phyloP scores from a whole-genome alignment of 2,113 vertebrate genomes.

The Haemorhous mexicanus region DNA sequence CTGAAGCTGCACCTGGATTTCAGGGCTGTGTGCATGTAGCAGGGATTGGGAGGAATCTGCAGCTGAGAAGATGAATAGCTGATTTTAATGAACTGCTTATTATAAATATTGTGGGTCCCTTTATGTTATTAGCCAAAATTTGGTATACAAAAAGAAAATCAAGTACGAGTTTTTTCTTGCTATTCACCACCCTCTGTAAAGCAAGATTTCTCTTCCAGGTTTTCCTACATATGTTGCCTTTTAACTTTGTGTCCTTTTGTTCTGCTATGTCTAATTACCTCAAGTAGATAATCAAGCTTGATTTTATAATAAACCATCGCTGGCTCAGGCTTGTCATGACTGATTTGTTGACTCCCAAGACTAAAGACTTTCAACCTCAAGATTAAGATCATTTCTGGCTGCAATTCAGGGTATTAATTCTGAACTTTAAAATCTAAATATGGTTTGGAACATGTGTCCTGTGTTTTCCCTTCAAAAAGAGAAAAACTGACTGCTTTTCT shows the following conservation, averaged over 20 bases:
- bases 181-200: background rate
- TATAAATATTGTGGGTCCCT: background rate
- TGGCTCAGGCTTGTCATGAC: background rate
- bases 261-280: conserved; percentile 36
- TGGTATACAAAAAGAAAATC: background rate
- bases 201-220: background rate
- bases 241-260: conserved; percentile 49
- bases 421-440: conserved; percentile 16
- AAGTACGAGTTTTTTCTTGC: background rate
- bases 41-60: background rate
- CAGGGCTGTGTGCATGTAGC: background rate
- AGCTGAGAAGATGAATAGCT: background rate
- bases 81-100: background rate
- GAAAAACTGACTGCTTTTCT: background rate
- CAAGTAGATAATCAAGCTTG: conserved; percentile 35
- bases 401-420: conserved; percentile 26
- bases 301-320: conserved; percentile 41
- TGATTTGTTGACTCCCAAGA: conserved; percentile 17
- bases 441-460: background rate
- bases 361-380: conserved; percentile 19
- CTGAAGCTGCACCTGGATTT: background rate
- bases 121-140: background rate
- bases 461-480: background rate
- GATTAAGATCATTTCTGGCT: conserved; percentile 29
- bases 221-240: conserved; percentile 4